Evolutionary conservation across 1,140 invertebrate genomes (phyloP).

Genomic region (Heliconius congener): DNA sequence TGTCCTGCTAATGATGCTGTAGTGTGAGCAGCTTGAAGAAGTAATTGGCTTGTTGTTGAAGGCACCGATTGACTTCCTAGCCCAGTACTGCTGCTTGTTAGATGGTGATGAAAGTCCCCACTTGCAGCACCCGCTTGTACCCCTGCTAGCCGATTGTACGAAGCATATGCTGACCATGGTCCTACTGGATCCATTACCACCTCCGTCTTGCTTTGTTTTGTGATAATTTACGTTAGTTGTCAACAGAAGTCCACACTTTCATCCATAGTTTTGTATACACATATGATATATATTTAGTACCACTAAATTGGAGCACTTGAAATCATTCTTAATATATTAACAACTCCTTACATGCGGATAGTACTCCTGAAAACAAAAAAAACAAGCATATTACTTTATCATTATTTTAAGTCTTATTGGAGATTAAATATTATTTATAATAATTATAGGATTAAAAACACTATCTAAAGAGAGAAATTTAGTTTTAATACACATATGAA

Average conservation of each 20-base stretch:
- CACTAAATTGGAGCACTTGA: slow-evolving; percentile 66
- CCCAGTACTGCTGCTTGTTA: slow-evolving; percentile 79
- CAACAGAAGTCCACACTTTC: slow-evolving; percentile 78
- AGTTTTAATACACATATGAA: slow-evolving; percentile 32
- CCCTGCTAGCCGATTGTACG: slow-evolving; percentile 87
- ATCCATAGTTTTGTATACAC: slow-evolving; percentile 76
- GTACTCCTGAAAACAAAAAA: slow-evolving; percentile 70
- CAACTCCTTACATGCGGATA: slow-evolving; percentile 55
- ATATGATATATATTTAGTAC: slow-evolving; percentile 59
- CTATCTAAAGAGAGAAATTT: background rate
- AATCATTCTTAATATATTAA: slow-evolving; percentile 56
- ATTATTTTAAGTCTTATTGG: slow-evolving; percentile 32
- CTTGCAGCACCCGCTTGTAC: slow-evolving; percentile 83
- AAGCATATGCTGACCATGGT: slow-evolving; percentile 88
- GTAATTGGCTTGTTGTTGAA: slow-evolving; percentile 83
- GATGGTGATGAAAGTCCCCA: slow-evolving; percentile 85
- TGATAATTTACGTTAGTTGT: slow-evolving; percentile 73
- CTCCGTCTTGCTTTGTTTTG: slow-evolving; percentile 69
- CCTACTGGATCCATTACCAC: slow-evolving; percentile 89
- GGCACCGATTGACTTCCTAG: slow-evolving; percentile 80
- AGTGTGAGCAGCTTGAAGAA: slow-evolving; percentile 84
- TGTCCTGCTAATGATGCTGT: slow-evolving; percentile 83
- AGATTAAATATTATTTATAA: slow-evolving; percentile 2
- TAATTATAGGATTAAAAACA: background rate
- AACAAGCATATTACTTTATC: slow-evolving; percentile 31